A percentile compares a stretch with the other conserved stretches of the same genome.
Conservation (phyloP, 2,113 vertebrate genomes). For the Hassar affinis region DNA sequence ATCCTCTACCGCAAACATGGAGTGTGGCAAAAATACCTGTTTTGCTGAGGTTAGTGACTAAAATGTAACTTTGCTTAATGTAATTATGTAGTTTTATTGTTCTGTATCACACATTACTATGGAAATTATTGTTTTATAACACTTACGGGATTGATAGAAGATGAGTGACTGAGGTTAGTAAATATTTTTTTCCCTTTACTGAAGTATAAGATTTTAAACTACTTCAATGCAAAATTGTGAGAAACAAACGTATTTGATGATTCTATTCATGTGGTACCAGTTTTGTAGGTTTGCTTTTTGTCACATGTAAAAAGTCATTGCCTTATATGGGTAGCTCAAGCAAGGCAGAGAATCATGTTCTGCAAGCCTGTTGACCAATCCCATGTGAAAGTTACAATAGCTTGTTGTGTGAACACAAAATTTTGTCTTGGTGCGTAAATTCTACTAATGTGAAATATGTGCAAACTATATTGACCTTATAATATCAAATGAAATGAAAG, state of each 20-base stretch:
- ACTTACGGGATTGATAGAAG: not conserved
- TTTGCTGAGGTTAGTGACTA: conserved; percentile 72
- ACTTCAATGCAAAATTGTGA: not conserved
- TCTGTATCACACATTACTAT: not conserved
- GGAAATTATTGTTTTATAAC: not conserved
- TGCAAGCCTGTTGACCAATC: conserved; percentile 72
- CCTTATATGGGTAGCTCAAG: conserved; percentile 73
- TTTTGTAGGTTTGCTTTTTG: conserved; percentile 1
- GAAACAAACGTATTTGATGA: not conserved
- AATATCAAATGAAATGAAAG: not conserved
- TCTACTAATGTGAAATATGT: conserved; percentile 1
- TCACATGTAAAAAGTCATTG: conserved; percentile 62
- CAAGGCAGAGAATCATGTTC: conserved; percentile 71
- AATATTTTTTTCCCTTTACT: not conserved
- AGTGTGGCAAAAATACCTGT: conserved; percentile 63
- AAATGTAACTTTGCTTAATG: conserved; percentile 36
- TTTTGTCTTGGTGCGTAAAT: conserved; percentile 44
- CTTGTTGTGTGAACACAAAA: conserved; percentile 61
- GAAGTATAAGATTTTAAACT: not conserved
- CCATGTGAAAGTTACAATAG: conserved; percentile 58
- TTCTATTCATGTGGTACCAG: not conserved
- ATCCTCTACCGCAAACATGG: conserved; percentile 66
- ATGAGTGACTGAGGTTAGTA: not conserved
- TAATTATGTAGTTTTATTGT: not conserved
- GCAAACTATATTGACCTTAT: not conserved